Percentiles rank a stretch among this genome's conserved stretches.
Evolutionary conservation across 2,888 invertebrate genomes (phyloP).

Genomic region (Amphiduros pacificus): DNA sequence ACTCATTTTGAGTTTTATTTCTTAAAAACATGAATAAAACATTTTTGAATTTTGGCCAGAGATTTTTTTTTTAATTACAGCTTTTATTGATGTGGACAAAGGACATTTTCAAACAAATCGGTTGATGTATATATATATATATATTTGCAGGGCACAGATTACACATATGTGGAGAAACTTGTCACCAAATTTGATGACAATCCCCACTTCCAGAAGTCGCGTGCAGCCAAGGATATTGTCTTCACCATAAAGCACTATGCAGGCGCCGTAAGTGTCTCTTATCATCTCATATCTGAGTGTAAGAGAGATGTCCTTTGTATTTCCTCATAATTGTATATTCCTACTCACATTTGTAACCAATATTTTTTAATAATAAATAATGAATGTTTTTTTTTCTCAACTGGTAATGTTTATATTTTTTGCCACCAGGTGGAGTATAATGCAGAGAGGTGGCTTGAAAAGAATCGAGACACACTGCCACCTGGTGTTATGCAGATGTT

Average conservation of each 20-base stretch:
- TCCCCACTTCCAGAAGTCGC: conserved; percentile 39
- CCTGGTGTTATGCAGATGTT: conserved; percentile 50
- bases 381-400: neutral
- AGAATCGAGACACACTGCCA: conserved; percentile 56
- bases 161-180: conserved; percentile 49
- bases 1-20: too few species aligned
- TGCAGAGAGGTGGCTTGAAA: conserved; percentile 50
- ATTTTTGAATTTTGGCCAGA: too few species aligned
- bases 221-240: conserved; percentile 33
- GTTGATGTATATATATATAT: neutral
- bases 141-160: conserved; percentile 40
- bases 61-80: too few species aligned
- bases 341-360: neutral
- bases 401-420: neutral
- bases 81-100: too few species aligned
- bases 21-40: too few species aligned
- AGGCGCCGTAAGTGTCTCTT: conserved; percentile 46
- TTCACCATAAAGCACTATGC: conserved; percentile 57
- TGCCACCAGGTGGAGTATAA: conserved; percentile 45
- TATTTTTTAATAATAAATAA: neutral
- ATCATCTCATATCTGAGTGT: neutral
- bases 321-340: neutral
- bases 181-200: conserved; percentile 39
- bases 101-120: too few species aligned
- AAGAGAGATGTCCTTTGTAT: neutral